Evolutionary conservation across 2,888 invertebrate genomes (phyloP), one percentile per base, ranked within the genome.

Genomic region (Lepidochrysops patricia): DNA sequence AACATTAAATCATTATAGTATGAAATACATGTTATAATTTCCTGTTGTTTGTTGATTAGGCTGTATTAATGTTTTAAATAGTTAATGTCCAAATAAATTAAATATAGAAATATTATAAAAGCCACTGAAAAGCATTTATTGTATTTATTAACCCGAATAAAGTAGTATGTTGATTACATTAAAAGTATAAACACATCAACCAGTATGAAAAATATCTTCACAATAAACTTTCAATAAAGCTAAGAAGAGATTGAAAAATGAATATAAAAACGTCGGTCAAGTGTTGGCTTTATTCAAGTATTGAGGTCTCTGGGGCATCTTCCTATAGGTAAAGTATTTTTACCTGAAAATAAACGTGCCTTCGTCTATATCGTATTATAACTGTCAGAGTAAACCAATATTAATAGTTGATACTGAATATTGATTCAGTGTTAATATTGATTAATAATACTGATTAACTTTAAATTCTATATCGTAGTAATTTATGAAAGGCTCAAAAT

Each of bases 221-320:
- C 54, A 54, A 32, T 32, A 54, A 54, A 50, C 50, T 15, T 54
- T 54, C 29, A 29, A 29, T 29, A 5, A 19, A 32, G 32, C 59
- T 37, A 35, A 50, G 34, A 50, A 58, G 25, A 59, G 35, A 37
- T 35, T 34, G 52, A 59, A 59, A 48, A 58, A 61, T 9, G 49
- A 58, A 63, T 52, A 62, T 61, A 63, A 62, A 61, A 49, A 43
- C 50, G 43, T 32, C 35, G 52, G 63, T 63, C 57, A 62, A 65
- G 61, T 63, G 61, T 60, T 62, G 62, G 61, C 61, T 62, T 65
- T 62, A 65, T 65, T 63, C 50, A 62, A 60, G 62, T 57, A 57
- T 43, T 60, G 54, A 56, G 56, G 60, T 48, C 15, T 23, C 13
- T 50, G 25, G 56, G 43, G 19, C 49, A 19, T 19, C 29, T 49